Conservation (phyloP, 2,113 vertebrate species). For the Saccopteryx bilineata region DNA sequence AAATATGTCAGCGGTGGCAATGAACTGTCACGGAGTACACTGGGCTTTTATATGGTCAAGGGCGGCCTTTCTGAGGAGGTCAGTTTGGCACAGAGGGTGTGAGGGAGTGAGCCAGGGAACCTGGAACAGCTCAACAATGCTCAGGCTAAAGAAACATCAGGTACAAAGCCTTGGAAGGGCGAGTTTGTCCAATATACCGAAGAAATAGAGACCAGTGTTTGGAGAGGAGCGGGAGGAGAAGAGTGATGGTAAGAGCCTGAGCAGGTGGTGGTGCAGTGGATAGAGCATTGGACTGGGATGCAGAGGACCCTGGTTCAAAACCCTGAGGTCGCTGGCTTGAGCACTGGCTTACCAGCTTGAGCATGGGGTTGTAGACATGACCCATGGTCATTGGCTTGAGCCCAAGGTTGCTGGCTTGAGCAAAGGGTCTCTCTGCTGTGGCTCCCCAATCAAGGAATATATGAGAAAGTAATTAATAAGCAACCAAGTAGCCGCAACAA, state of each 20-base stretch:
- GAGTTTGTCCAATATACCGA: background rate
- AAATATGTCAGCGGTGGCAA: background rate
- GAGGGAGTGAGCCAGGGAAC: background rate
- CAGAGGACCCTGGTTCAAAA: too few species aligned
- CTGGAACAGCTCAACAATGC: background rate
- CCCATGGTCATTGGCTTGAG: too few species aligned
- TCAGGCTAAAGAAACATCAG: background rate
- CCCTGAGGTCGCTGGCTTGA: too few species aligned
- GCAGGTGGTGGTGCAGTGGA: too few species aligned
- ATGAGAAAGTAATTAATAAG: too few species aligned
- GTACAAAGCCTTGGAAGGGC: background rate
- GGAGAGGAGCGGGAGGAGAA: background rate
- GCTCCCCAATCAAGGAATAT: too few species aligned
- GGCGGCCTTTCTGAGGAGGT: background rate
- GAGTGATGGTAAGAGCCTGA: background rate
- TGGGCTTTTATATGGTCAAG: background rate
- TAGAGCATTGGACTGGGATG: too few species aligned
- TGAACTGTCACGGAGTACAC: background rate
- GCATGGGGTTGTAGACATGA: too few species aligned
- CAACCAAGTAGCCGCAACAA: too few species aligned
- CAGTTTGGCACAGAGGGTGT: background rate
- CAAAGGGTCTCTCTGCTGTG: too few species aligned
- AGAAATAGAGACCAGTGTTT: background rate
- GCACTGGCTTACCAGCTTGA: too few species aligned
- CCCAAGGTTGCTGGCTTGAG: too few species aligned